phyloP scores from a whole-genome alignment of 92 coral and sea anemone species.

The Plumapathes pennacea region DNA sequence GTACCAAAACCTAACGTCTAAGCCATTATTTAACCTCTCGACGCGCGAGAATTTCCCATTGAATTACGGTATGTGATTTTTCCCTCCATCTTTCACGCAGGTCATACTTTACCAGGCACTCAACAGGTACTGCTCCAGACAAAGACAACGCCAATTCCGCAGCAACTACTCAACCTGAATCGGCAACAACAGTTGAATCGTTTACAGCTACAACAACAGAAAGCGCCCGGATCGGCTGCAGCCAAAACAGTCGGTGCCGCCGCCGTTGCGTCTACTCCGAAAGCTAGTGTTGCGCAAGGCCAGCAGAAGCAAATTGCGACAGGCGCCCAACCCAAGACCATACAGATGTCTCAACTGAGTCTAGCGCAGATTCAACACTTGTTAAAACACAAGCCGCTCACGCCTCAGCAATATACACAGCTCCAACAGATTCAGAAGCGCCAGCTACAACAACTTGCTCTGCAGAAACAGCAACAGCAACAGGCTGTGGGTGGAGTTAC shows the following conservation, averaged over 20 bases:
- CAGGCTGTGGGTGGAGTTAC: too few species aligned
- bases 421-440: slow-evolving; percentile 22
- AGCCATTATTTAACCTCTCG: too few species aligned
- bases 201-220: slow-evolving; percentile 42
- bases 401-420: slow-evolving; percentile 45
- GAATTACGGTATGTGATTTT: not conserved
- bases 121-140: slow-evolving; percentile 39
- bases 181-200: slow-evolving; percentile 59
- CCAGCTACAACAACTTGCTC: slow-evolving; percentile 2
- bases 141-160: slow-evolving; percentile 2
- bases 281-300: too few species aligned
- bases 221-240: too few species aligned
- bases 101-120: slow-evolving; percentile 60
- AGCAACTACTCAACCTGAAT: slow-evolving; percentile 51
- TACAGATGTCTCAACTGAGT: too few species aligned
- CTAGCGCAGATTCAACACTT: too few species aligned
- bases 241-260: too few species aligned
- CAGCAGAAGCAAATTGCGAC: too few species aligned
- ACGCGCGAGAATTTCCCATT: too few species aligned
- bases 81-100: slow-evolving; percentile 15
- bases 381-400: slow-evolving; percentile 23
- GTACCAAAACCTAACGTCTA: too few species aligned
- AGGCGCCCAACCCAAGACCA: too few species aligned
- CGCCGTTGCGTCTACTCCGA: too few species aligned
- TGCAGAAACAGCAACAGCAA: slow-evolving; percentile 67